These are phyloP conservation scores for Leucophenga maculata DNA, from an alignment of 2,888 invertebrate genomes.

Conservation along the genomic window DNA sequence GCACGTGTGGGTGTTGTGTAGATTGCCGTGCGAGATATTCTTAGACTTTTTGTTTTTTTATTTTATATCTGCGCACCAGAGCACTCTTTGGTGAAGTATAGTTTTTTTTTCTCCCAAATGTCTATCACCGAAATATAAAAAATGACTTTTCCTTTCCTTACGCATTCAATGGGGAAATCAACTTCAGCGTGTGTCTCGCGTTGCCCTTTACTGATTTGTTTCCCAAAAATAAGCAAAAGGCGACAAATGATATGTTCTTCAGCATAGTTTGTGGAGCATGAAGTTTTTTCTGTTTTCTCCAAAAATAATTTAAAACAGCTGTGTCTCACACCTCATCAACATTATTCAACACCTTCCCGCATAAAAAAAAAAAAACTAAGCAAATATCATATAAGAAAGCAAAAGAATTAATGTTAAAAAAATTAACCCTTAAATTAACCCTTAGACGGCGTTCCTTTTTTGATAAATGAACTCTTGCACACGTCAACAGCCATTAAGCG, in stretches of 20 bases:
- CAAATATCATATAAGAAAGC: background rate
- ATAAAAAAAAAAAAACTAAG: background rate
- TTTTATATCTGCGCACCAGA: too few relatives aligned
- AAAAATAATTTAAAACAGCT: too few relatives aligned
- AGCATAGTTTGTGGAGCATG: conserved; percentile 8
- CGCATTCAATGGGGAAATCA: conserved; percentile 24
- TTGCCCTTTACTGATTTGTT: conserved; percentile 16
- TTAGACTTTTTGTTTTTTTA: background rate
- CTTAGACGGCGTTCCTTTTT: conserved; percentile 14
- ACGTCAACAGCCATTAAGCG: too few relatives aligned
- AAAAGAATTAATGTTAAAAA: conserved; percentile 17
- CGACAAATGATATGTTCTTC: conserved; percentile 27
- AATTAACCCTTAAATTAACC: conserved; percentile 29
- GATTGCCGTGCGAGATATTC: background rate
- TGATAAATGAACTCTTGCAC: conserved; percentile 20
- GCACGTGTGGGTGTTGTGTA: conserved; percentile 19
- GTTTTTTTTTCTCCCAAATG: background rate
- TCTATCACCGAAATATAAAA: conserved; percentile 22
- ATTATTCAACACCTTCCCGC: conserved; percentile 23
- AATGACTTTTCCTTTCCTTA: conserved; percentile 22
- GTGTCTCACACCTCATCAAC: too few relatives aligned
- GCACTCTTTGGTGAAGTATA: conserved; percentile 11
- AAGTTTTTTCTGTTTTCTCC: conserved; percentile 17
- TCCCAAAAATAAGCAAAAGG: conserved; percentile 24
- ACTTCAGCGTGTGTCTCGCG: background rate